Evolutionary conservation across 2,113 vertebrate genomes (phyloP), one percentile per base, ranked within the genome.

Genomic region (Carollia perspicillata): DNA sequence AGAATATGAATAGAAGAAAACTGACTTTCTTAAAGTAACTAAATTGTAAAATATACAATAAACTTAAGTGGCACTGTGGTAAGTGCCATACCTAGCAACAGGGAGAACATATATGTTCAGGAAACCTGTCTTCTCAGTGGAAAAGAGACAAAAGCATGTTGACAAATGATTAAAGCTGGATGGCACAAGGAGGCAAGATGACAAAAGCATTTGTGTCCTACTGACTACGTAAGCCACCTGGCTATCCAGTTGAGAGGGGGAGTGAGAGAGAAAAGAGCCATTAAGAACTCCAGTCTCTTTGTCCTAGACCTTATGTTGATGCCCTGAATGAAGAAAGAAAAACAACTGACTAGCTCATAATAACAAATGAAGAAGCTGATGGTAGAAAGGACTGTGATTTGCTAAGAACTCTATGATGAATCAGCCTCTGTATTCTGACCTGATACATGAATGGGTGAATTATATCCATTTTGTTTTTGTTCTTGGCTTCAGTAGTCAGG

Each of bases 171-270:
- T 95, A 89, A 78, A 89, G 96, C 40, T 69, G 81, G 66, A 90
- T 89, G 74, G 81, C 94, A 79, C 16, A 74, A 90, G 65, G 90
- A 92, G 88, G 74, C 4, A 5, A 85, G 78, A 93, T 89, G 90
- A 97, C 94, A 97, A 97, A 95, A 72, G 68, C 74, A 55, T 94
- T 81, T 96, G 93, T 97, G 83, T 96, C 81, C 81, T 94, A 23
- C 72, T 93, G 84, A 49, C 53, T 95, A 44, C 5, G 3, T 83
- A 26, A 92, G 80, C 65, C 92, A 95, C 95, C 55, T 93, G 86
- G 65, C 90, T 91, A 55, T 88, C 30, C 77, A 89, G 92, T 97
- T 71, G 95, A 91, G 49, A 95, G 80, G 72, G 78, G 33, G 69
- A 90, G 69, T 55, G 53, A 89, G 90, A 96, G 71, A 97, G 90